Evolutionary conservation across 2,113 vertebrate species (phyloP), one percentile per base, ranked within the genome.

Genomic region (Carassius gibelio): DNA sequence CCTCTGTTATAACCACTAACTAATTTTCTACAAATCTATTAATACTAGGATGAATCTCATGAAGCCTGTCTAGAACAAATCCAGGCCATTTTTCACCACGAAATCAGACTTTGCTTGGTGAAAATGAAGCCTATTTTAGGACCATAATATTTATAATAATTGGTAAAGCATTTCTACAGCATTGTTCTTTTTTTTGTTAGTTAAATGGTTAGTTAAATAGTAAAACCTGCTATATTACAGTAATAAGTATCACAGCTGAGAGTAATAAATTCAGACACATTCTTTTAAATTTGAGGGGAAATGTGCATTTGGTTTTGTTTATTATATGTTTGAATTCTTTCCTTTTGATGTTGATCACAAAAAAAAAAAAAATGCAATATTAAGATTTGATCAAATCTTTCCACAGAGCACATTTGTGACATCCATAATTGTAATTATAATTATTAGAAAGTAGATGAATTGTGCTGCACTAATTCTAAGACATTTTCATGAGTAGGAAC

Each of bases 11-110:
- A 36, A 57, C 34, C 36, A 30, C 66, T 52, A 3, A 72, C 66
- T 64, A 3, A 72, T 57, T 77, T 57, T 59, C 30, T 19, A 26
- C 48, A 19, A 30, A 76, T 76, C 74, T 30, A 76, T 76, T 55
- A 55, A 26, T 76, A 68, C 64, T 8, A 68, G 64, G 30, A 68
- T 68, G 62, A 66, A 66, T 66, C 62, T 66, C 23, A 66, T 66
- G 64, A 34, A 68, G 64, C 13, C 34, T 17, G 14, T 68, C 64
- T 23, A 68, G 64, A 68, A 15, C 23, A 68, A 34, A 68, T 34
- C 26, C 14, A 36, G 14, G 64, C 17, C 64, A 36, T 68, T 17
- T 68, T 68, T 68, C 64, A 68, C 64, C 64, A 26, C 26, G 10
- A 68, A 68, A 68, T 68, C 64, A 34, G 64, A 34, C 34, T 68